Conservation (phyloP, 1,140 invertebrate species). For the Drosophila ananassae region DNA sequence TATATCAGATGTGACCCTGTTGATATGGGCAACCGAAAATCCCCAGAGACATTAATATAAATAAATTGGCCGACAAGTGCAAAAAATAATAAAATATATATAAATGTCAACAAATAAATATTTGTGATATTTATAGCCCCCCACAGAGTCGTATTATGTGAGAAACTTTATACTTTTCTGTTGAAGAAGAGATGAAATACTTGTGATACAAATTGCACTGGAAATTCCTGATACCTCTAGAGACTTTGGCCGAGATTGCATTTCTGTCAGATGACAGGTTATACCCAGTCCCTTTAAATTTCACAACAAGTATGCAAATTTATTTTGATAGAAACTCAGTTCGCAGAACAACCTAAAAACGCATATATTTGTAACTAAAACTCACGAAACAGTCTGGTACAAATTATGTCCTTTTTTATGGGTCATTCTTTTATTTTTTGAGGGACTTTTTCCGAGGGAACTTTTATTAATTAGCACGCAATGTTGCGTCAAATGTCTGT, state of each 20-base stretch:
- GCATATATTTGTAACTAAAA: constrained; percentile 9
- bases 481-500: constrained; percentile 10
- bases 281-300: constrained; percentile 23
- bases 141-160: constrained; percentile 15
- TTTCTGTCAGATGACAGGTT: constrained; percentile 31
- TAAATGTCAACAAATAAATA: constrained; percentile 53
- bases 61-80: constrained; percentile 55
- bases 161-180: constrained; percentile 6
- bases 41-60: constrained; percentile 58
- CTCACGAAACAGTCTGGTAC: background rate
- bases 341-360: constrained; percentile 13
- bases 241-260: constrained; percentile 35
- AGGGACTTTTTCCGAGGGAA: background rate
- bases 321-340: constrained; percentile 3
- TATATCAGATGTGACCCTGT: constrained; percentile 7
- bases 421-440: background rate
- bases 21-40: constrained; percentile 52
- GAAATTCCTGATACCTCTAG: constrained; percentile 2
- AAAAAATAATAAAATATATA: constrained; percentile 39
- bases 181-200: constrained; percentile 18
- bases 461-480: constrained; percentile 33
- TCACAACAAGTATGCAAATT: constrained; percentile 26
- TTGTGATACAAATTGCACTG: constrained; percentile 21
- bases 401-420: background rate
- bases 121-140: constrained; percentile 26